These are phyloP conservation scores for Drosophila borealis DNA, from an alignment of 2,888 invertebrate genomes.

Conservation along the genomic window DNA sequence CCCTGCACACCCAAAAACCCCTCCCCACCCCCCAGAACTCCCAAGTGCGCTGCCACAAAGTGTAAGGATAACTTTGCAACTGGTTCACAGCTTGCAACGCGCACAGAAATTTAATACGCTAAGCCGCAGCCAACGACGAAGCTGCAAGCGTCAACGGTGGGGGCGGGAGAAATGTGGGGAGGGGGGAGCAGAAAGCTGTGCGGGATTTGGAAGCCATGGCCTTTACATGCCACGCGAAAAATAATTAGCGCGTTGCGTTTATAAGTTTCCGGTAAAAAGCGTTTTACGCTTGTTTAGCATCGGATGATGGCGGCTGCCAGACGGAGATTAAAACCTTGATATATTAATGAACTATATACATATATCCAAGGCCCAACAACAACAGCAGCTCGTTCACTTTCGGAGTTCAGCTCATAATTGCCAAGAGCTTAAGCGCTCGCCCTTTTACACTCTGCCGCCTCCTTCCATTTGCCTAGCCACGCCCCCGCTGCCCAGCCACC, in stretches of 20 bases:
- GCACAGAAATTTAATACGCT: slow-evolving; percentile 32
- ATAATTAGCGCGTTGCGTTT: slow-evolving; percentile 75
- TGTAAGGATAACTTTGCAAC: slow-evolving; percentile 42
- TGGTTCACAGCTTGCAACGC: slow-evolving; percentile 40
- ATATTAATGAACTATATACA: slow-evolving; percentile 64
- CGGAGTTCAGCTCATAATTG: slow-evolving; percentile 40
- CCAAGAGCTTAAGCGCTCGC: slow-evolving; percentile 21
- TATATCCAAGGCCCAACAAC: not conserved
- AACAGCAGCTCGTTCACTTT: slow-evolving; percentile 1
- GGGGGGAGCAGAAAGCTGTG: not conserved
- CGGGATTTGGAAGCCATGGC: slow-evolving; percentile 19
- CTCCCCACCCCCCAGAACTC: not conserved
- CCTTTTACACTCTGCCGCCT: not conserved
- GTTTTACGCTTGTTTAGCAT: slow-evolving; percentile 60
- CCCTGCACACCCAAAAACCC: not conserved
- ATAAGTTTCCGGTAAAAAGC: slow-evolving; percentile 76
- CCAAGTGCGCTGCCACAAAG: not conserved
- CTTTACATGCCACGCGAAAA: slow-evolving; percentile 51
- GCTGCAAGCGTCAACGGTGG: too few relatives aligned
- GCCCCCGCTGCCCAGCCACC: not conserved
- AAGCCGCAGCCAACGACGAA: slow-evolving; percentile 19
- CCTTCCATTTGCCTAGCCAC: not conserved
- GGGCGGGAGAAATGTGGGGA: not conserved
- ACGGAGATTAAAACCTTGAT: slow-evolving; percentile 62
- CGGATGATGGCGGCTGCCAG: slow-evolving; percentile 43